phyloP scores from a whole-genome alignment of 2,888 invertebrate species.

The Galerucella pusilla region DNA sequence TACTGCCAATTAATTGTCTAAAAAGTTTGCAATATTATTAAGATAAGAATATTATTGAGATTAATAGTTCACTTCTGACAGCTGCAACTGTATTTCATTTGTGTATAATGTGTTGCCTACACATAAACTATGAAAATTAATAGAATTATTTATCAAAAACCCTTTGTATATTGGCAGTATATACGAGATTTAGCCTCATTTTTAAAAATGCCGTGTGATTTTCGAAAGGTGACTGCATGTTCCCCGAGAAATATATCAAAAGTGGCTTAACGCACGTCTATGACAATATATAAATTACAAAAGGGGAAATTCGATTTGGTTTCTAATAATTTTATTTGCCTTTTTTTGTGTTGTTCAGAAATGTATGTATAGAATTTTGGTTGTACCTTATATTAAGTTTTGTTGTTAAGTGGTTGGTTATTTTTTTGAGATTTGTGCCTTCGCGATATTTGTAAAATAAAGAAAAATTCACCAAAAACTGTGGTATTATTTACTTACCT shows the following conservation, averaged over 20 bases:
- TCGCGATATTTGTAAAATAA: constrained; percentile 62
- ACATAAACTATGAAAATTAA: neutral
- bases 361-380: constrained; percentile 50
- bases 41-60: neutral
- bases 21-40: too few species aligned
- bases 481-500: neutral
- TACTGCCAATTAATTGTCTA: constrained; percentile 12
- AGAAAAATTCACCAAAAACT: constrained; percentile 39
- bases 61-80: too few species aligned
- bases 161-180: constrained; percentile 16
- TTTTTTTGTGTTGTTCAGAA: constrained; percentile 46
- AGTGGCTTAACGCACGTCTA: constrained; percentile 40
- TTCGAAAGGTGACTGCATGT: constrained; percentile 36
- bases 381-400: constrained; percentile 50
- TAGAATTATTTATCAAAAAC: neutral
- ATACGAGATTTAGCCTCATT: constrained; percentile 28
- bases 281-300: constrained; percentile 35
- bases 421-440: constrained; percentile 63
- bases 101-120: too few species aligned
- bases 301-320: constrained; percentile 25
- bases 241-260: constrained; percentile 41
- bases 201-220: constrained; percentile 27
- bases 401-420: constrained; percentile 60
- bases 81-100: too few species aligned
- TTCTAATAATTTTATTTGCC: constrained; percentile 37